phyloP scores from a whole-genome alignment of 1,140 invertebrate species.

The Trichoplusia ni region DNA sequence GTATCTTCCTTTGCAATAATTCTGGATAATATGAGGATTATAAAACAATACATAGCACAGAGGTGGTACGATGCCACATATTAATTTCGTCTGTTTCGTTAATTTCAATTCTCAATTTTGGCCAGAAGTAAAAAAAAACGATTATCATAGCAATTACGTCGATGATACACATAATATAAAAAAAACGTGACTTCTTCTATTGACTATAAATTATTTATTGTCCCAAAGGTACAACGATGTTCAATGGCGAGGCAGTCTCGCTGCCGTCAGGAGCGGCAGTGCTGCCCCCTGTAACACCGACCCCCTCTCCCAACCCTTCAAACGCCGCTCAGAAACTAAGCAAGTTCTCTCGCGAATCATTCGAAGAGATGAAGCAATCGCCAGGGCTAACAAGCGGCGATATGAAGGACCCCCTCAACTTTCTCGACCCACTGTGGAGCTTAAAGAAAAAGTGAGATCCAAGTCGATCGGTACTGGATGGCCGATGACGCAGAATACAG shows the following conservation, averaged over 20 bases:
- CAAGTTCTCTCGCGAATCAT: conserved; percentile 78
- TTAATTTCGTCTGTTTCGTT: too few species aligned
- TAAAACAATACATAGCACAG: too few species aligned
- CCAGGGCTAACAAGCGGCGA: conserved; percentile 77
- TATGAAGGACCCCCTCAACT: conserved; percentile 82
- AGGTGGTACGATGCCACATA: too few species aligned
- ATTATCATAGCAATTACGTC: too few species aligned
- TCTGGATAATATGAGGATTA: too few species aligned
- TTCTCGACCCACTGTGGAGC: conserved; percentile 83
- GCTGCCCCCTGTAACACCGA: conserved; percentile 55
- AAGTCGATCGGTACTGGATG: background rate
- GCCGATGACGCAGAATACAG: background rate
- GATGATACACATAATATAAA: too few species aligned
- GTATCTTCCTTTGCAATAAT: too few species aligned
- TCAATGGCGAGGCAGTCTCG: conserved; percentile 75
- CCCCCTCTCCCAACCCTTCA: conserved; percentile 35
- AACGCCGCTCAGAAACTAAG: conserved; percentile 30
- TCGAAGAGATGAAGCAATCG: conserved; percentile 77
- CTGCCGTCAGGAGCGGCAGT: conserved; percentile 63
- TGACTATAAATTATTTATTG: too few species aligned
- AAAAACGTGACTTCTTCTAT: too few species aligned
- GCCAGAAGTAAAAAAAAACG: too few species aligned
- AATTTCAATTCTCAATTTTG: too few species aligned
- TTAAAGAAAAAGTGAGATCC: conserved; percentile 77
- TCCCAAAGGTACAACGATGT: conserved; percentile 67